A percentile compares a stretch with the other conserved stretches of the same genome.
phyloP scores from a whole-genome alignment of 2,113 vertebrate genomes.

The Catagonus wagneri region DNA sequence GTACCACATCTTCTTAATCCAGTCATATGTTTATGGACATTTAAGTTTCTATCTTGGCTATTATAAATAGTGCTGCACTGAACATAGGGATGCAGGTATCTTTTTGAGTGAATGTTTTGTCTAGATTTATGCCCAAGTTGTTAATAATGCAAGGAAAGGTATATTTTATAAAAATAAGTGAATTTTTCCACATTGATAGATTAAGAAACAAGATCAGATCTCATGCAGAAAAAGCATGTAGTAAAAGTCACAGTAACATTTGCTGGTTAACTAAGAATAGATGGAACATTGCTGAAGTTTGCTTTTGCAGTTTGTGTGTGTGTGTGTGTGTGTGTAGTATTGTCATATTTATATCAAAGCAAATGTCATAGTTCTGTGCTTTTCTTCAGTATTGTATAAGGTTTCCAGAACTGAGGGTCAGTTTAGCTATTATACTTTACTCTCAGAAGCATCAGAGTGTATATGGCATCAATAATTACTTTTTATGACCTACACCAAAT shows the following conservation, averaged over 20 bases:
- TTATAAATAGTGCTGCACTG: no score
- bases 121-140: neutral
- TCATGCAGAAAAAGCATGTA: neutral
- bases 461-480: neutral
- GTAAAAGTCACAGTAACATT: neutral
- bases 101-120: no score
- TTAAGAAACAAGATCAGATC: neutral
- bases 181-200: neutral
- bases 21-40: no score
- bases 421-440: neutral
- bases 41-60: no score
- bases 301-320: neutral
- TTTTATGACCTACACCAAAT: neutral
- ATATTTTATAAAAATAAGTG: neutral
- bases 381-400: neutral
- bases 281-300: neutral
- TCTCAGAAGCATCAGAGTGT: neutral
- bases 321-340: neutral
- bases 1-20: no score
- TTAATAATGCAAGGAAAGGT: neutral
- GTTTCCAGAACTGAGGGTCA: neutral
- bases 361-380: neutral
- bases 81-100: no score
- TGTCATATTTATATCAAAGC: neutral
- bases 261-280: neutral